Evolutionary conservation across 2,888 invertebrate species (phyloP).

Genomic region (Hemaris fuciformis): DNA sequence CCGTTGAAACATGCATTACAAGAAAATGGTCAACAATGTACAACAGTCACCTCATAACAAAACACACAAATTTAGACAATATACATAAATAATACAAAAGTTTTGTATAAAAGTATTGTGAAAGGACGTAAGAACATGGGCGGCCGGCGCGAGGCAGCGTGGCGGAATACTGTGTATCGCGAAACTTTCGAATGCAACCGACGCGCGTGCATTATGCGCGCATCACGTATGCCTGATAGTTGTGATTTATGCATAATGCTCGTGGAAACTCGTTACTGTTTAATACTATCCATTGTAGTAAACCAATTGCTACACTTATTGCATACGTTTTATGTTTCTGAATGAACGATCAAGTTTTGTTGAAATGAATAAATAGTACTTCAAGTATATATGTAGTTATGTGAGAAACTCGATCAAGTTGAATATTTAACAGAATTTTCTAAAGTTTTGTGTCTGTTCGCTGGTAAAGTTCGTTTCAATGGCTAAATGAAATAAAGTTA

Average conservation of each 20-base stretch:
- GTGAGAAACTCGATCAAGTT: no score
- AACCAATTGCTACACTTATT: not conserved
- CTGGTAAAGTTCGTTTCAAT: no score
- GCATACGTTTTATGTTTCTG: not conserved
- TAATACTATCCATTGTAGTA: not conserved
- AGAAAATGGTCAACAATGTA: not conserved
- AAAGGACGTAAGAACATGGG: not conserved
- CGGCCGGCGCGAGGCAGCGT: not conserved
- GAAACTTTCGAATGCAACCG: slow-evolving; percentile 5
- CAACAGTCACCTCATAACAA: not conserved
- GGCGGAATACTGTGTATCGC: not conserved
- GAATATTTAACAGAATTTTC: not conserved
- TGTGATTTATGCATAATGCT: slow-evolving; percentile 9
- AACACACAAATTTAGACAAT: not conserved
- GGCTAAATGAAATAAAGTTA: no score
- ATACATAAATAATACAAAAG: not conserved
- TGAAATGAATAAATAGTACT: not conserved
- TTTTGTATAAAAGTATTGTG: not conserved
- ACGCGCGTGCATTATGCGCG: slow-evolving; percentile 5
- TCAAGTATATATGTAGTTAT: no score
- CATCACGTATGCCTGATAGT: not conserved
- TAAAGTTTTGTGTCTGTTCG: not conserved
- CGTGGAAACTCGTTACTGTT: slow-evolving; percentile 7
- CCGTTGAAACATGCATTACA: not conserved
- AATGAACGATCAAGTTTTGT: not conserved